A percentile compares a stretch with the other conserved stretches of the same genome.
These are phyloP conservation scores for Venturia canescens DNA, from an alignment of 1,140 invertebrate genomes.

Conservation along the genomic window DNA sequence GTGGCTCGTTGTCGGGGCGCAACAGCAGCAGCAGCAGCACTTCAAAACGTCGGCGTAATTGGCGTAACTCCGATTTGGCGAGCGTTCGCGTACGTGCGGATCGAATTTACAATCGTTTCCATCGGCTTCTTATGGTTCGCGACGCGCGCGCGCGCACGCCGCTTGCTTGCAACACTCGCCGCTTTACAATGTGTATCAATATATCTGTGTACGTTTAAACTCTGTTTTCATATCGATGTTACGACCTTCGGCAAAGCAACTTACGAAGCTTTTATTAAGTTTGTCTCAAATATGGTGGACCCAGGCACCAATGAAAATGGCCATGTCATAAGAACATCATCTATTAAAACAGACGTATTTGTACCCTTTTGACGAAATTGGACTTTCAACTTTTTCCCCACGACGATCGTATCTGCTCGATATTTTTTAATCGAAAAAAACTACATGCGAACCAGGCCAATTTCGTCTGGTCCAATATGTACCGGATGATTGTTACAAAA, in stretches of 20 bases:
- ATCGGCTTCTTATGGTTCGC: slow-evolving; percentile 41
- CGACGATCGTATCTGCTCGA: no score
- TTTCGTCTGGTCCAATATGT: no score
- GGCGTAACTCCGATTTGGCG: slow-evolving; percentile 46
- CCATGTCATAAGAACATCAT: no score
- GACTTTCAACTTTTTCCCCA: neutral
- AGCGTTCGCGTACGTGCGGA: slow-evolving; percentile 41
- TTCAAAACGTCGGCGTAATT: slow-evolving; percentile 41
- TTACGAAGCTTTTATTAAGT: slow-evolving; percentile 1
- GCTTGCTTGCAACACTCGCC: slow-evolving; percentile 6
- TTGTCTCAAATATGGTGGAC: no score
- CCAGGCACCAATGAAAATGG: no score
- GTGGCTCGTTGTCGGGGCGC: slow-evolving; percentile 7
- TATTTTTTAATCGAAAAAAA: neutral
- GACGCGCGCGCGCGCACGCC: neutral
- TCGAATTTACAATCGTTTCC: slow-evolving; percentile 46
- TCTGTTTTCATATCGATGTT: slow-evolving; percentile 3
- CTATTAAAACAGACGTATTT: neutral
- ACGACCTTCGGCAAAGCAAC: neutral
- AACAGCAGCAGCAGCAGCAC: slow-evolving; percentile 20
- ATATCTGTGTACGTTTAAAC: neutral
- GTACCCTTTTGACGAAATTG: slow-evolving; percentile 1
- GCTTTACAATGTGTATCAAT: slow-evolving; percentile 7
- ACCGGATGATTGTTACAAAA: no score
- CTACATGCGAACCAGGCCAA: no score